Base-by-base conservation (phyloP, 2,113 vertebrate genomes). In the Nyctereutes procyonoides region DNA sequence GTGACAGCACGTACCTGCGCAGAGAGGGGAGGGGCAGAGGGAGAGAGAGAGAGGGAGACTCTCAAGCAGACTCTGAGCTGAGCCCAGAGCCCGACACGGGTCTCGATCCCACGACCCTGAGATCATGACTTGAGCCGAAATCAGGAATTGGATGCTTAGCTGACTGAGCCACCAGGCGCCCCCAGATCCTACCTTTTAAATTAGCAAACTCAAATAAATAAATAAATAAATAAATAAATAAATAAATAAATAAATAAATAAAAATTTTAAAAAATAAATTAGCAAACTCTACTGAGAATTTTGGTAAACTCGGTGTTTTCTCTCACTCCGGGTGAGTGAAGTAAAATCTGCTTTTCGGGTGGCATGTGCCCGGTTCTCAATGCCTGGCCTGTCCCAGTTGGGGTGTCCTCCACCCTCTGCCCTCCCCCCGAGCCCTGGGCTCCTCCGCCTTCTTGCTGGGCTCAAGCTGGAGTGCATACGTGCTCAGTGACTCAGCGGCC, bases 401-500 rank as follows among this genome's bases (percentile, higher is more conserved):
- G 5, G 17, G 28, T 20, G 53, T 60, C 24, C 87, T 24, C 1
- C 3, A 3, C 28, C 15, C 48, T 56, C 38, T 3, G 9, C 77
- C 12, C 13, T 2, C 15, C 58, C 43, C 24, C 53, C 5, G 12
- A 11, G 3, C 76, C 60, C 38, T 32, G 4, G 3, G 63, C 5
- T 7, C 71, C 20, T 13, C n/a, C 2, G 7, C 35, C 56, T 63
- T 48, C 62, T 14, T 20, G 8, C 12, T 14, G 8, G 2, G 28
- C 56, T 5, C 9, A 2, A 9, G 51, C 56, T 17, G 11, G 2
- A 10, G 11, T 28, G 12, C 22, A 2, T 0, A 1, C 0, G 2
- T 0, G 2, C 1, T 1, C 17, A 2, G 43, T 67, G 84, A 93
- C 58, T n/a, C 63, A 30, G 73, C 6, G 0, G 19, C 16, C 28